phyloP scores from a whole-genome alignment of 2,888 invertebrate genomes.

The Odontocerum albicorne region DNA sequence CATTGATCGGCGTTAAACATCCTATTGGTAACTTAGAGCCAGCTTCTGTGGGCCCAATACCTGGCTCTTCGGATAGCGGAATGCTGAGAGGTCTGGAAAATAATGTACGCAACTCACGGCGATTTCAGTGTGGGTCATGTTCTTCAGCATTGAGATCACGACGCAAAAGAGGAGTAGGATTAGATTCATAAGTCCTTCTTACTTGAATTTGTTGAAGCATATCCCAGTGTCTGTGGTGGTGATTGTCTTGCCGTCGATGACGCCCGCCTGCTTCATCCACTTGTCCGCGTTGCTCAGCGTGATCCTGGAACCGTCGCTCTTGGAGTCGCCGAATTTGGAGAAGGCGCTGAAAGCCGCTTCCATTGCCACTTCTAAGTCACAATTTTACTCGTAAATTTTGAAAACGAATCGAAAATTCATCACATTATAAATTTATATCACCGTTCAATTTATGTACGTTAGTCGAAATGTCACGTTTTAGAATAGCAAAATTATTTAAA shows the following conservation, averaged over 20 bases:
- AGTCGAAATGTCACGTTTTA: neutral
- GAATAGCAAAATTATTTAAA: neutral
- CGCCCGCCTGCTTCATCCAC: slow-evolving; percentile 74
- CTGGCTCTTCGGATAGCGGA: too few species aligned
- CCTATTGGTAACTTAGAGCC: too few species aligned
- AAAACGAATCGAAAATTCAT: neutral
- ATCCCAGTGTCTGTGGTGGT: slow-evolving; percentile 74
- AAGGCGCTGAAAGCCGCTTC: slow-evolving; percentile 60
- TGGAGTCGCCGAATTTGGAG: slow-evolving; percentile 68
- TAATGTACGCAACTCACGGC: too few species aligned
- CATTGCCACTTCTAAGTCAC: slow-evolving; percentile 1
- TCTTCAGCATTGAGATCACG: too few species aligned
- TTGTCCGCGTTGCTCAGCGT: slow-evolving; percentile 71
- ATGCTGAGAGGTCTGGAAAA: too few species aligned
- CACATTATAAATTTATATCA: too few species aligned
- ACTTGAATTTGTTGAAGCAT: slow-evolving; percentile 70
- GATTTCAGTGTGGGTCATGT: too few species aligned
- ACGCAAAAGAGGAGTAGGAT: too few species aligned
- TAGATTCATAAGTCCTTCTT: too few species aligned
- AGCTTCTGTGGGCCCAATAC: too few species aligned
- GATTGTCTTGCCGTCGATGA: slow-evolving; percentile 59
- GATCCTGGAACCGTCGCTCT: slow-evolving; percentile 66
- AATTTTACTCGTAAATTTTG: neutral
- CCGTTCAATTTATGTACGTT: neutral
- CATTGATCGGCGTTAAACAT: too few species aligned